Evolutionary conservation across 2,888 invertebrate genomes (phyloP), one percentile per base, ranked within the genome.

Genomic region (Agrilus biguttatus): DNA sequence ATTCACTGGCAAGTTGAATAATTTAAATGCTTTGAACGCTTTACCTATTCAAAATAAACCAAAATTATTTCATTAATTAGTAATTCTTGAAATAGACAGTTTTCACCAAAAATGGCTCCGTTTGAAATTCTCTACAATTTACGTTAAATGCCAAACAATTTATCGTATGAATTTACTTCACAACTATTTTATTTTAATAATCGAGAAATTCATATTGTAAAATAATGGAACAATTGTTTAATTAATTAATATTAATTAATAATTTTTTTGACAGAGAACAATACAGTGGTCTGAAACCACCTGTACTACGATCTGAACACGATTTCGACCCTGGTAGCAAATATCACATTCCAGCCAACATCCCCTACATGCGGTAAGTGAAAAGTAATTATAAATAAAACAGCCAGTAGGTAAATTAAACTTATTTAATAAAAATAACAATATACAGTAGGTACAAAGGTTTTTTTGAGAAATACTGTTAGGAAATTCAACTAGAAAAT

Each of bases 241-340:
- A 21, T 21, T 21, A 7, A 6, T 21, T 21, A 6, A 4, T 19
- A 19, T 19, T 19, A 23, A 23, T 8, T 10, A 28, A 36, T 14
- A 13, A 12, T 14, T 39, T 13, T 51, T 57, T 44, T 65, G 62
- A 28, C 61, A 85, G 88, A 59, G 88, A 88, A 62, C 76, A 80
- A 59, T 87, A 83, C 53, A 81, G 87, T 48, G 90, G 90, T 5
- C 77, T 88, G 45, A 87, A 88, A 53, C 90, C 90, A 0, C 89
- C 90, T 1, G 81, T 88, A 0, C 66, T 85, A 1, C 73, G 92
- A 36, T 86, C 86, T 0, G 90, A 91, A 65, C 73, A 78, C 48
- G 89, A 93, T 67, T 93, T 93, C 59, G 93, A 93, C 62, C 80
- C 91, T 40, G 93, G 91, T 3, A 80, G 91, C 36, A 93, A 93